A percentile compares a stretch with the other conserved stretches of the same genome.
These are phyloP conservation scores for Coptodon rendalli DNA, from an alignment of 2,113 vertebrate genomes.

Conservation along the genomic window DNA sequence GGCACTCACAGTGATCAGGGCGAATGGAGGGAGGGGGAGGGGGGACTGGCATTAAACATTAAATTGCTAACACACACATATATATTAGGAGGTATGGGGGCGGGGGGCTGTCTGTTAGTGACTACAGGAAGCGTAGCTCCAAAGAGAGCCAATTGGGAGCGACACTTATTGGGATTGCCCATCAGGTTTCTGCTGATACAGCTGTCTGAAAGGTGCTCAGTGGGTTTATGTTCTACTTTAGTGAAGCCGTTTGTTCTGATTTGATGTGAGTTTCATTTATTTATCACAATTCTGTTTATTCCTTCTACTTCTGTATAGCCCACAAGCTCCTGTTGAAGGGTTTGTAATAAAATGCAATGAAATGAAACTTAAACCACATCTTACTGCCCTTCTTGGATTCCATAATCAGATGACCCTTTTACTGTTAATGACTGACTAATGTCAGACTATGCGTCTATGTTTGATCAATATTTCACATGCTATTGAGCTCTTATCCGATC, in stretches of 20 bases:
- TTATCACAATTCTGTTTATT: neutral
- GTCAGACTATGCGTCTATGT: neutral
- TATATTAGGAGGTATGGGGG: constrained; percentile 3
- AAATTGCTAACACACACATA: constrained; percentile 59
- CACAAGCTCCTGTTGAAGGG: neutral
- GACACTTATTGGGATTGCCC: constrained; percentile 67
- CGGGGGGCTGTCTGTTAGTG: constrained; percentile 32
- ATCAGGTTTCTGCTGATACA: constrained; percentile 63
- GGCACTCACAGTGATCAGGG: constrained; percentile 64
- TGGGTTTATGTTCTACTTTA: constrained; percentile 33
- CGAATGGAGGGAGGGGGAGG: constrained; percentile 48
- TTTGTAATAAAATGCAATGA: neutral
- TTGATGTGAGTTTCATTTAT: neutral
- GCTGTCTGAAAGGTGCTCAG: constrained; percentile 53
- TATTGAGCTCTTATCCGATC: neutral
- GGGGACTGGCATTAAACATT: constrained; percentile 75
- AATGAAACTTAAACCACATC: neutral
- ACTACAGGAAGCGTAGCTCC: constrained; percentile 60
- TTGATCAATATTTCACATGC: neutral
- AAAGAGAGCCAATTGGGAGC: constrained; percentile 58
- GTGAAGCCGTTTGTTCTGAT: constrained; percentile 14
- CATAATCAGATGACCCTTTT: neutral
- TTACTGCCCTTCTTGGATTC: neutral
- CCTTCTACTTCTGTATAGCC: neutral
- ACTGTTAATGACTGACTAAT: neutral